These are phyloP conservation scores for Prorops nasuta DNA, from an alignment of 1,140 invertebrate genomes.

Conservation along the genomic window DNA sequence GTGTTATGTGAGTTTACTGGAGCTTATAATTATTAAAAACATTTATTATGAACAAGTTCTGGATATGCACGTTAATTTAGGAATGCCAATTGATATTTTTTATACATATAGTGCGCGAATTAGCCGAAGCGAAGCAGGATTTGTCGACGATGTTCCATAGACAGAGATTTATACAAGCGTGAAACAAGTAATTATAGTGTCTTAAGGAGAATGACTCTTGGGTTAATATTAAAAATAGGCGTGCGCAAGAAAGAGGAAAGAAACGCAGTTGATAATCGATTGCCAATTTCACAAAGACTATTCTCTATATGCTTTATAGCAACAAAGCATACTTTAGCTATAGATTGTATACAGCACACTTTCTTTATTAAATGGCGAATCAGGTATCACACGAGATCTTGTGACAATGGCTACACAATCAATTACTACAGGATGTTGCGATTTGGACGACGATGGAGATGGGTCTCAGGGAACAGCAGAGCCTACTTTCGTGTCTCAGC, in stretches of 20 bases:
- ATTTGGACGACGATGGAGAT: slow-evolving; percentile 51
- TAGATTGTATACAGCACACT: slow-evolving; percentile 20
- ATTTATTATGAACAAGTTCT: background rate
- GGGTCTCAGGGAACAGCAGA: slow-evolving; percentile 48
- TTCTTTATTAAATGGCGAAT: slow-evolving; percentile 42
- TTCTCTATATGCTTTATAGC: slow-evolving; percentile 13
- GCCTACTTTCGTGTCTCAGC: slow-evolving; percentile 45
- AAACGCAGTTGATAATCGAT: background rate
- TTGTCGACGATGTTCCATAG: too few relatives aligned
- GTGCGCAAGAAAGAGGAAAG: slow-evolving; percentile 3
- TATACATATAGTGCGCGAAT: too few relatives aligned
- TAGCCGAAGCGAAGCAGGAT: too few relatives aligned
- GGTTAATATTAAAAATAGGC: slow-evolving; percentile 4
- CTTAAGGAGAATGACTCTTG: slow-evolving; percentile 28
- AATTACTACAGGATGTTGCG: slow-evolving; percentile 46
- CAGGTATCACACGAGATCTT: slow-evolving; percentile 56
- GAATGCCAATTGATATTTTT: background rate
- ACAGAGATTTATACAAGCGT: too few relatives aligned
- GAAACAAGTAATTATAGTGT: too few relatives aligned
- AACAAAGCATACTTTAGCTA: slow-evolving; percentile 20
- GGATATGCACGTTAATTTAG: background rate
- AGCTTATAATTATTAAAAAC: slow-evolving; percentile 10
- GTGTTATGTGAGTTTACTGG: slow-evolving; percentile 51
- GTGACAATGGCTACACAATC: slow-evolving; percentile 53
- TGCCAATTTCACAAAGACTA: background rate